Evolutionary conservation across 2,888 invertebrate genomes (phyloP), one percentile per base, ranked within the genome.

Genomic region (Cistogaster globosa): DNA sequence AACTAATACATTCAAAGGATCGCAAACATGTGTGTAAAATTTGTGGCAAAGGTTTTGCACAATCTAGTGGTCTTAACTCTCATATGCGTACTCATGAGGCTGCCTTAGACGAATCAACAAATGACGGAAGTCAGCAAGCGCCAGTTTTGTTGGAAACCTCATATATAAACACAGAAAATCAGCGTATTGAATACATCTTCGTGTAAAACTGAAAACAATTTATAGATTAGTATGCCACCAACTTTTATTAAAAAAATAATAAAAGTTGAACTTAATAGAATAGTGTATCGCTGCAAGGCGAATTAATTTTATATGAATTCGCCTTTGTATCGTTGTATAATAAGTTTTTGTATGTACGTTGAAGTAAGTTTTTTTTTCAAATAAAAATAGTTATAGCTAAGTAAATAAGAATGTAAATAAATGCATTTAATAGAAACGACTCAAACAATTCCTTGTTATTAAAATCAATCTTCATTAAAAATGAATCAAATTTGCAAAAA

Each of bases 21-120:
- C 90, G 90, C 1, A 90, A 90, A 74, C 91, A 91, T 81, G 87
- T 88, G 32, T 92, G 91, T 69, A 91, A 90, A 74, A 83, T 92
- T 22, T 92, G 91, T 78, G 88, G 88, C 18, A 92, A 92, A 81
- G 85, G 88, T 0, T 92, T 92, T 86, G 90, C 92, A 0, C 92
- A 91, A 79, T 90, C 91, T 1, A 90, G 91, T 3, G 91, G 92
- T 3, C 86, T 92, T 0, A 91, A 91, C 83, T 90, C 92, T 0
- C 91, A 92, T 60, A 90, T 91, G 89, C 89, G 90, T 22, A 89
- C 90, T 12, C 91, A 91, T 68, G 87, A 87, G 71, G 84, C 87
- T 14, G 88, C 87, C 11, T 38, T 77, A 38, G 77, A 65, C 12
- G 72, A 72, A 16, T n/a, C 51, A 55, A 53, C 62, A 68, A 81